Evolutionary conservation across 2,797 vertebrate genomes (phyloP).

Genomic region (Alfaro cultratus): DNA sequence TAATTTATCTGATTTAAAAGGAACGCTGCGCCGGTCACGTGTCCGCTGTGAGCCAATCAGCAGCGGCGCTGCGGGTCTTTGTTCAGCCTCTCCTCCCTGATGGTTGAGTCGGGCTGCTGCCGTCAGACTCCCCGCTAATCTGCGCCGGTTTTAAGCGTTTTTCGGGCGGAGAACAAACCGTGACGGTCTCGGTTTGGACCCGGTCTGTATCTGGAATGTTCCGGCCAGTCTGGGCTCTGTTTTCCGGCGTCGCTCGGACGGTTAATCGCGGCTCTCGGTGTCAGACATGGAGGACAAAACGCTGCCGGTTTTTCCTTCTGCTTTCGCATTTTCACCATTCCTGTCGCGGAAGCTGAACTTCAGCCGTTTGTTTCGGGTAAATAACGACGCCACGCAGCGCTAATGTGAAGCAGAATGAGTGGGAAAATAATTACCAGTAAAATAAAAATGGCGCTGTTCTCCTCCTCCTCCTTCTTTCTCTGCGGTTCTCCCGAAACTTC

Average conservation of each 20-base stretch:
- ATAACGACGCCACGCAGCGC: too few species aligned
- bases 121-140: not conserved
- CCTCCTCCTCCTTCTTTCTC: conserved; percentile 60
- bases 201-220: rapidly evolving
- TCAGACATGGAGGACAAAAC: conserved; percentile 7
- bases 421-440: conserved; percentile 55
- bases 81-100: conserved; percentile 59
- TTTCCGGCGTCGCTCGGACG: not conserved
- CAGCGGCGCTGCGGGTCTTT: conserved; percentile 63
- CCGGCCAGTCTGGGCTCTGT: rapidly evolving
- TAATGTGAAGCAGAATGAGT: not conserved
- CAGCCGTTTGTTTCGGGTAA: rapidly evolving
- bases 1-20: not conserved
- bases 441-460: conserved; percentile 61
- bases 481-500: conserved; percentile 70
- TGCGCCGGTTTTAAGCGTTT: not conserved
- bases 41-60: conserved; percentile 55
- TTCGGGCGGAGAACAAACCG: too few species aligned
- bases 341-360: rapidly evolving
- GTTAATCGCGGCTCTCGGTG: not conserved
- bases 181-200: rapidly evolving
- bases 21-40: conserved; percentile 51
- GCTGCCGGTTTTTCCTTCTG: conserved; percentile 3
- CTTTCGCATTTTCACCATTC: not conserved
- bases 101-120: conserved; percentile 9